phyloP scores from a whole-genome alignment of 2,888 invertebrate species.

The Protodeltote pygarga region DNA sequence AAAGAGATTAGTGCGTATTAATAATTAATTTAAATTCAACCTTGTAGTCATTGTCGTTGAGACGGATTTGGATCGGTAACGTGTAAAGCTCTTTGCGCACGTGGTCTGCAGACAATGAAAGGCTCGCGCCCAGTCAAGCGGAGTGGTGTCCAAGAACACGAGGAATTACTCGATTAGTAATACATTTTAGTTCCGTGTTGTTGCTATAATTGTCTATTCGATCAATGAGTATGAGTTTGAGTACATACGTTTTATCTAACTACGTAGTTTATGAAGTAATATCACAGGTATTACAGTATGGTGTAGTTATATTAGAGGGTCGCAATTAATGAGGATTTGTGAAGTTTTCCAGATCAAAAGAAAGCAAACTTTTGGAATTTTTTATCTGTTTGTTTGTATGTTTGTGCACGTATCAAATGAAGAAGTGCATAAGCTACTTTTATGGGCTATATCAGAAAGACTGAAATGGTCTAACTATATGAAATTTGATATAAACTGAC shows the following conservation, averaged over 20 bases:
- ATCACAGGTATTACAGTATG: no score
- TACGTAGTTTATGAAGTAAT: no score
- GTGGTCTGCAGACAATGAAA: slow-evolving; percentile 49
- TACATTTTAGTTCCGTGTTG: slow-evolving; percentile 62
- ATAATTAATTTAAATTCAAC: slow-evolving; percentile 12
- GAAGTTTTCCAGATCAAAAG: no score
- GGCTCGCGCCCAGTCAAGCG: slow-evolving; percentile 54
- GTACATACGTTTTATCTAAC: no score
- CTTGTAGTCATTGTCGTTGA: slow-evolving; percentile 4
- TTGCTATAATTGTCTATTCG: slow-evolving; percentile 20
- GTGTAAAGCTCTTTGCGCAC: slow-evolving; percentile 27
- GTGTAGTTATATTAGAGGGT: no score
- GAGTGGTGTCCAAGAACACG: slow-evolving; percentile 51
- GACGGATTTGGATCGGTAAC: slow-evolving; percentile 5
- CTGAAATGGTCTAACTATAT: no score
- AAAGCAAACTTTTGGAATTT: no score
- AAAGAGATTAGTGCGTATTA: slow-evolving; percentile 8
- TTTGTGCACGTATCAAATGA: no score
- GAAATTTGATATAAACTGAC: no score
- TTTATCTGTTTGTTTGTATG: background rate
- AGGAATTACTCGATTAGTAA: slow-evolving; percentile 62
- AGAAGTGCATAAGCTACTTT: no score
- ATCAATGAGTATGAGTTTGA: slow-evolving; percentile 15
- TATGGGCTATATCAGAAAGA: no score
- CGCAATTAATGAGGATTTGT: no score